Evolutionary conservation across 1,140 invertebrate genomes (phyloP).

Genomic region (Habropoda laboriosa): DNA sequence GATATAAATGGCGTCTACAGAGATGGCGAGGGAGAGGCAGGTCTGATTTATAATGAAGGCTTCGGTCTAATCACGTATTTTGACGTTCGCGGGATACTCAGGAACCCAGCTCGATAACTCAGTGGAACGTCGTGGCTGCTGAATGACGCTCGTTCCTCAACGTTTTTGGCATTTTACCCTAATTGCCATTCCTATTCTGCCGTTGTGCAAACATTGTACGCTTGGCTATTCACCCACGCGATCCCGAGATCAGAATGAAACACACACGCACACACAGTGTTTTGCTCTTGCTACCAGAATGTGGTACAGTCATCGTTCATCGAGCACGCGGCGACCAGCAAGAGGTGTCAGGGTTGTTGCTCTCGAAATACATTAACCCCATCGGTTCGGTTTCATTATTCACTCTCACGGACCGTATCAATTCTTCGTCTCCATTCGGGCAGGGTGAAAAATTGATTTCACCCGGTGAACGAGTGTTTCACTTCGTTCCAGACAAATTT

Average conservation of each 20-base stretch:
- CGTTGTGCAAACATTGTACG: neutral
- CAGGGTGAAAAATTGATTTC: neutral
- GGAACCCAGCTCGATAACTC: neutral
- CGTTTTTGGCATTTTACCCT: slow-evolving; percentile 25
- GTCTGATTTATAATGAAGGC: too few species aligned
- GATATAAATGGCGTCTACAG: too few species aligned
- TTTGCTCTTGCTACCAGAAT: too few species aligned
- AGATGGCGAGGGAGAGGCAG: too few species aligned
- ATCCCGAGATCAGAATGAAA: slow-evolving; percentile 7
- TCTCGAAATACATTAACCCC: neutral
- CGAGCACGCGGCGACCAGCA: neutral
- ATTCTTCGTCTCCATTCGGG: neutral
- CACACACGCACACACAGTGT: neutral
- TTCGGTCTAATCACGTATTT: slow-evolving; percentile 29
- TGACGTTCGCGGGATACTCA: neutral
- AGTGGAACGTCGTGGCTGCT: neutral
- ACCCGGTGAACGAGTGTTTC: neutral
- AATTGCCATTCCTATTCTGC: neutral
- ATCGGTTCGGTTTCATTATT: neutral
- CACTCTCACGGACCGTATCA: neutral
- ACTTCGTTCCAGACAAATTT: neutral
- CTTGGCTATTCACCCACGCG: neutral
- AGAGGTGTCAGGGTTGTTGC: neutral
- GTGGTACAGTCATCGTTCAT: neutral
- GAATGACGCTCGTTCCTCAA: neutral